Evolutionary conservation across 1,140 invertebrate genomes (phyloP).

Genomic region (Odontomachus brunneus): DNA sequence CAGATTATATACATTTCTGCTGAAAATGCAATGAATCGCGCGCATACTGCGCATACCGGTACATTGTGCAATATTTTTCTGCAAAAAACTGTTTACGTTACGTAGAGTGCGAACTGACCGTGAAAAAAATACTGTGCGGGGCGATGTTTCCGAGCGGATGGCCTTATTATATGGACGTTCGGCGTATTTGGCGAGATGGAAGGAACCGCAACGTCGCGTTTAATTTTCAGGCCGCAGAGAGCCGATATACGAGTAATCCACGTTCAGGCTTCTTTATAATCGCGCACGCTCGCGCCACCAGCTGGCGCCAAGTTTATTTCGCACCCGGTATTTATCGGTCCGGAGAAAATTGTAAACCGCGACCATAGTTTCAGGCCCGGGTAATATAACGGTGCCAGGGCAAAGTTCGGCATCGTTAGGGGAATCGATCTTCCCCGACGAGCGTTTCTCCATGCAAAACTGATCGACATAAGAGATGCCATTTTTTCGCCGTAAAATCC

Average conservation of each 20-base stretch:
- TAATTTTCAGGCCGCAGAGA: conserved; percentile 20
- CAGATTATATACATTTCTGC: conserved; percentile 28
- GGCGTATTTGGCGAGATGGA: conserved; percentile 9
- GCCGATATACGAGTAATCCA: conserved; percentile 36
- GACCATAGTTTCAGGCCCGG: conserved; percentile 15
- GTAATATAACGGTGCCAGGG: conserved; percentile 4
- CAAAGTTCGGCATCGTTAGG: conserved; percentile 16
- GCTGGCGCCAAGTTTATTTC: conserved; percentile 68
- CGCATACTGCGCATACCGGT: neutral
- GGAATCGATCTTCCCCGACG: conserved; percentile 50
- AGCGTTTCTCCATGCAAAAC: conserved; percentile 1
- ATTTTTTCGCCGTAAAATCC: conserved; percentile 44
- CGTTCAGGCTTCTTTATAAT: conserved; percentile 59
- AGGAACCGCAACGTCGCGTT: conserved; percentile 11
- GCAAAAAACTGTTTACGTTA: conserved; percentile 38
- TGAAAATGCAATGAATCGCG: neutral
- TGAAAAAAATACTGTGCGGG: neutral
- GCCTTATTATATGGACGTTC: neutral
- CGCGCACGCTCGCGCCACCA: conserved; percentile 20
- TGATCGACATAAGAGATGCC: neutral
- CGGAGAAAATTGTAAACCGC: conserved; percentile 64
- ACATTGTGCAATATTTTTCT: conserved; percentile 19
- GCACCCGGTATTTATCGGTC: conserved; percentile 63
- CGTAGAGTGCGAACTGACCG: neutral
- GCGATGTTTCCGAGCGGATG: neutral